Conservation (phyloP, 2,888 invertebrate species). For the Parochlus steinenii region DNA sequence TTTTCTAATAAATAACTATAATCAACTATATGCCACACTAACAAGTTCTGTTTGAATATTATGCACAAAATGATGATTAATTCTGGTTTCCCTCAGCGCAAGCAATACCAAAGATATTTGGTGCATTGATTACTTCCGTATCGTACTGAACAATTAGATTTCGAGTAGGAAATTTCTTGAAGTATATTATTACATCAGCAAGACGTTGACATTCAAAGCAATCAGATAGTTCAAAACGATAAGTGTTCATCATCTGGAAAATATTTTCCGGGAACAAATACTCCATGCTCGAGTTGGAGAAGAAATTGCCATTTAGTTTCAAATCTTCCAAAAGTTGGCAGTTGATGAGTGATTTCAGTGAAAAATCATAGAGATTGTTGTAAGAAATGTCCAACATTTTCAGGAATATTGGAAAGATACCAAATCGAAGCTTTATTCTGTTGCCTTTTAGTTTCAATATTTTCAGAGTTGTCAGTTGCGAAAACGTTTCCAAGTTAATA, state of each 20-base stretch:
- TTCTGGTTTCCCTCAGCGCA: slow-evolving; percentile 3
- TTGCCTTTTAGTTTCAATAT: slow-evolving; percentile 3
- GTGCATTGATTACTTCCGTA: not conserved
- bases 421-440: slow-evolving; percentile 3
- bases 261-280: slow-evolving; percentile 7
- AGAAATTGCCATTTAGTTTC: slow-evolving; percentile 9
- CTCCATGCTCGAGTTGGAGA: slow-evolving; percentile 1
- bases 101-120: slow-evolving; percentile 9
- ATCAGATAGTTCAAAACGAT: slow-evolving; percentile 8
- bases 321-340: slow-evolving; percentile 9
- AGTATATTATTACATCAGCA: slow-evolving; percentile 3
- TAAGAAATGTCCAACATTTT: slow-evolving; percentile 7
- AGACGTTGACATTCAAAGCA: slow-evolving; percentile 1
- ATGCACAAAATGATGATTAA: not conserved
- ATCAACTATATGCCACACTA: not conserved
- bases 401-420: slow-evolving; percentile 5
- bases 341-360: slow-evolving; percentile 1
- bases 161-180: slow-evolving; percentile 1
- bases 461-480: slow-evolving; percentile 5
- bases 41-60: not conserved
- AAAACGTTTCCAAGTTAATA: slow-evolving; percentile 6
- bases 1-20: slow-evolving; percentile 3
- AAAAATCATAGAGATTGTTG: slow-evolving; percentile 5
- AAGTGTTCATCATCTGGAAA: slow-evolving; percentile 9
- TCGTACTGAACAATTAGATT: slow-evolving; percentile 9